Evolutionary conservation across 2,888 invertebrate genomes (phyloP).

Genomic region (Napeogenes sylphis): DNA sequence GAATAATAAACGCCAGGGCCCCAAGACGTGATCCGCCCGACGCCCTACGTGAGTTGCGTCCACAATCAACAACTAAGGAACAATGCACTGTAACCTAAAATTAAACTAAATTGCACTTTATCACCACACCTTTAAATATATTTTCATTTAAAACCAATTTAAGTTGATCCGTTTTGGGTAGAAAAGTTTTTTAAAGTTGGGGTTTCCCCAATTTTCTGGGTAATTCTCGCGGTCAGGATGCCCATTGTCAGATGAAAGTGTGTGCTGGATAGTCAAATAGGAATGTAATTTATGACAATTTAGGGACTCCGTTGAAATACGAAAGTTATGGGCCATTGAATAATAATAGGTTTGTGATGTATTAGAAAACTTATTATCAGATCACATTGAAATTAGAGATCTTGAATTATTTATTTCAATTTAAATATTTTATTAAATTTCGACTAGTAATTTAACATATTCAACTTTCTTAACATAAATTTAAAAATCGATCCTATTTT

Average conservation of each 20-base stretch:
- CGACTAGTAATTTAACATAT: too few relatives aligned
- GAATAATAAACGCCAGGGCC: slow-evolving; percentile 63
- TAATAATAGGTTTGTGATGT: slow-evolving; percentile 20
- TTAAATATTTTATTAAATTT: neutral
- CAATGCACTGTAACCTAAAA: slow-evolving; percentile 41
- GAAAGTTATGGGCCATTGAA: slow-evolving; percentile 21
- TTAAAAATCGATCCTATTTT: too few relatives aligned
- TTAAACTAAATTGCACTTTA: slow-evolving; percentile 53
- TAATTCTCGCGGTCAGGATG: slow-evolving; percentile 40
- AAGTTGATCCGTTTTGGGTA: slow-evolving; percentile 37
- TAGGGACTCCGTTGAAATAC: slow-evolving; percentile 29
- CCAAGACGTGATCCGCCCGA: slow-evolving; percentile 49
- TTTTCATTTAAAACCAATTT: slow-evolving; percentile 41
- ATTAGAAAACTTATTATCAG: slow-evolving; percentile 27
- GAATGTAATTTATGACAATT: slow-evolving; percentile 51
- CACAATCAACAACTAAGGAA: slow-evolving; percentile 38
- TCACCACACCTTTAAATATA: slow-evolving; percentile 37
- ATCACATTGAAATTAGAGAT: neutral
- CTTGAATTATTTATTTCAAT: neutral
- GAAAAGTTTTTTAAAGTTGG: slow-evolving; percentile 52
- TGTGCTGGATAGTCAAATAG: slow-evolving; percentile 49
- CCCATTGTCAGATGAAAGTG: slow-evolving; percentile 58
- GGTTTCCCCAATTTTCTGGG: slow-evolving; percentile 54
- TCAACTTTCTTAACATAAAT: too few relatives aligned
- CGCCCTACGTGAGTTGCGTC: slow-evolving; percentile 55